phyloP scores from a whole-genome alignment of 2,888 invertebrate genomes.

The Eupithecia vulgata region DNA sequence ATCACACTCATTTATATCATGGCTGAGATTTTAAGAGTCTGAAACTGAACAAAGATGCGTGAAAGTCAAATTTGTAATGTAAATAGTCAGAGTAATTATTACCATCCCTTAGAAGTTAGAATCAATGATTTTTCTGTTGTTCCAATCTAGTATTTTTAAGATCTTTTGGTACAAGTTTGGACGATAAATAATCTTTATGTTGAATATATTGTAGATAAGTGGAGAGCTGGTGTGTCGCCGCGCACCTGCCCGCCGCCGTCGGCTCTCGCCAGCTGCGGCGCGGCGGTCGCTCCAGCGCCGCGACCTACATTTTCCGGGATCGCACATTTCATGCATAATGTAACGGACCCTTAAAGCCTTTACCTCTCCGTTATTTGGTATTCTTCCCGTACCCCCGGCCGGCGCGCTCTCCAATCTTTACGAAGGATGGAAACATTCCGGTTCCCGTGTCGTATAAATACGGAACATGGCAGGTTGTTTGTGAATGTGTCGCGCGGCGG shows the following conservation, averaged over 20 bases:
- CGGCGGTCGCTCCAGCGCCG: not conserved
- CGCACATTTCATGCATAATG: slow-evolving; percentile 50
- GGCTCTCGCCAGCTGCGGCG: not conserved
- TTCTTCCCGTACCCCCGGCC: slow-evolving; percentile 35
- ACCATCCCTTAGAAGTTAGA: not conserved
- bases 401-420: slow-evolving; percentile 32
- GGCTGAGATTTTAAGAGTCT: not conserved
- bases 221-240: not conserved
- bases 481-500: not conserved
- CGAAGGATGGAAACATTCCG: slow-evolving; percentile 27
- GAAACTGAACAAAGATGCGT: not conserved
- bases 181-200: not conserved
- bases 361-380: slow-evolving; percentile 49
- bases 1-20: not conserved
- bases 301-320: slow-evolving; percentile 16
- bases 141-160: not conserved
- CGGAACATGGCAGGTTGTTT: not conserved
- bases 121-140: not conserved
- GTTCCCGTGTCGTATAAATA: slow-evolving; percentile 1
- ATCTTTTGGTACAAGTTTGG: not conserved
- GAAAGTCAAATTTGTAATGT: not conserved
- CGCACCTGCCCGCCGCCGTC: not conserved
- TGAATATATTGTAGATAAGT: not conserved
- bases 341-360: slow-evolving; percentile 47
- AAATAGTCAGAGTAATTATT: not conserved